Percentiles rank a stretch among this genome's conserved stretches.
phyloP scores from a whole-genome alignment of 2,888 invertebrate species.

The Acronicta alni region DNA sequence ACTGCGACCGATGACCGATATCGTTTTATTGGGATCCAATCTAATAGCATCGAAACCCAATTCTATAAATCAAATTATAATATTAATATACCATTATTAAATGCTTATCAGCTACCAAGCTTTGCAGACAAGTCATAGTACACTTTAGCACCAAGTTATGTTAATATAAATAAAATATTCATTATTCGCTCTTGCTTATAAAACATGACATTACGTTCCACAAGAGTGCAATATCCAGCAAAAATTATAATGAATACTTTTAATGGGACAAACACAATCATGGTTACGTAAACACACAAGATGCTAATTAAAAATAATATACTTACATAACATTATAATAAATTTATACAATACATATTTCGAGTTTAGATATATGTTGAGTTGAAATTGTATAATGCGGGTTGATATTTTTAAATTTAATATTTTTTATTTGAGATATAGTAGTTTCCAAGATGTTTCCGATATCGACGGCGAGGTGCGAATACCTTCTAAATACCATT shows the following conservation, averaged over 20 bases:
- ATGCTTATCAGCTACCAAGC: background rate
- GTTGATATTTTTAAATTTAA: too few species aligned
- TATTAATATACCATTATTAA: background rate
- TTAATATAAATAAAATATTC: background rate
- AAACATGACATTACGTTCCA: background rate
- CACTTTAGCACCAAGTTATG: conserved; percentile 8
- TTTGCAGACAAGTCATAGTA: conserved; percentile 10
- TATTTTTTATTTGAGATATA: too few species aligned
- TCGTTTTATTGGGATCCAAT: too few species aligned
- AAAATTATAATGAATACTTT: conserved; percentile 1
- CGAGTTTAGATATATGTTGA: too few species aligned
- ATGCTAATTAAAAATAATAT: conserved; percentile 28
- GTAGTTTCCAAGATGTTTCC: too few species aligned
- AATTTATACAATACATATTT: background rate
- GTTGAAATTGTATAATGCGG: too few species aligned
- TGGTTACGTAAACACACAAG: conserved; percentile 27
- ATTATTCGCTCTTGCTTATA: background rate
- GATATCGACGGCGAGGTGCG: too few species aligned
- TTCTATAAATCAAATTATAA: background rate
- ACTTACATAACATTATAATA: conserved; percentile 18
- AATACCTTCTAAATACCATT: too few species aligned
- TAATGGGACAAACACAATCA: conserved; percentile 24
- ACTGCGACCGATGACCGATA: too few species aligned
- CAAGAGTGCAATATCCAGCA: background rate
- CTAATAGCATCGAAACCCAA: too few species aligned